These are phyloP conservation scores for Trichogramma evanescens DNA, from an alignment of 2,888 invertebrate genomes.

Conservation along the genomic window DNA sequence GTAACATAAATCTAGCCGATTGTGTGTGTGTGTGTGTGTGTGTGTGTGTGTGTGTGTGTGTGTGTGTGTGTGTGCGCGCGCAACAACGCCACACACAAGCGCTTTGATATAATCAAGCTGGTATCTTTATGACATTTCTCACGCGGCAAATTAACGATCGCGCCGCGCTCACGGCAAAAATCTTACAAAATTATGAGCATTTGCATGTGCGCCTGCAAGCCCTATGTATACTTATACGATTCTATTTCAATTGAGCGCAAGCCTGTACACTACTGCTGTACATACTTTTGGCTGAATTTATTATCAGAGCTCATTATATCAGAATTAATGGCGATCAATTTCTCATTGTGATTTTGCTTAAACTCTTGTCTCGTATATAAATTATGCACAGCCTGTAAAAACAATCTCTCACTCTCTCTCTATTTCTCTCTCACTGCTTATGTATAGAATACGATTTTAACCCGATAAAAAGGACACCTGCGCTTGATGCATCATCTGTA, in stretches of 20 bases:
- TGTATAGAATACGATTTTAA: no score
- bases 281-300: background rate
- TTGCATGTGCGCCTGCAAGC: background rate
- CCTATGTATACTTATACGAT: background rate
- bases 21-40: no score
- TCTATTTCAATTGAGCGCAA: background rate
- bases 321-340: constrained; percentile 1
- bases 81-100: no score
- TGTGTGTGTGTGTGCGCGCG: no score
- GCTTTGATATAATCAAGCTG: no score
- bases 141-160: no score
- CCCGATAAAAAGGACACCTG: no score
- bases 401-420: background rate
- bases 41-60: no score
- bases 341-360: constrained; percentile 8
- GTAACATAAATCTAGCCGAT: no score
- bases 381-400: constrained; percentile 5
- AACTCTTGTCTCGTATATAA: background rate
- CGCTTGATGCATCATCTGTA: no score
- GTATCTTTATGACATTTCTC: no score
- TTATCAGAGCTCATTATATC: constrained; percentile 1
- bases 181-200: background rate
- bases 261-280: no score
- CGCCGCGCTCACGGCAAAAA: background rate
- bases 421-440: background rate